phyloP scores from a whole-genome alignment of 2,888 invertebrate species.

The Lasioglossum zephyrum region DNA sequence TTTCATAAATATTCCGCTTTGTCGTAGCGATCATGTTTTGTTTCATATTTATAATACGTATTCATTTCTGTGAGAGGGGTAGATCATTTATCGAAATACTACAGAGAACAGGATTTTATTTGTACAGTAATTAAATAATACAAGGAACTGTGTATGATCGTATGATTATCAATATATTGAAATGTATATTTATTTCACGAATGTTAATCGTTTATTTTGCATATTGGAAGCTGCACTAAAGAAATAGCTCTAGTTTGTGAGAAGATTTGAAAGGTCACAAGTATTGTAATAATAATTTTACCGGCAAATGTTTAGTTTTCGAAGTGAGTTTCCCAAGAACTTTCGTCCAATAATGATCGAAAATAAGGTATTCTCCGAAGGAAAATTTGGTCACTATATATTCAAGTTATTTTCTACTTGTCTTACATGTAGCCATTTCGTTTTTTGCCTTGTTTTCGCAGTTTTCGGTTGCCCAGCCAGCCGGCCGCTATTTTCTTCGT shows the following conservation, averaged over 20 bases:
- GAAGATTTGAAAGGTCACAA: background rate
- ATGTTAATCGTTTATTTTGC: background rate
- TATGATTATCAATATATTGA: too few relatives aligned
- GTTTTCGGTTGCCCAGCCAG: constrained; percentile 36
- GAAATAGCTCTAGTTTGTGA: background rate
- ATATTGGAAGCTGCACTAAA: background rate
- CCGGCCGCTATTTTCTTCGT: constrained; percentile 19
- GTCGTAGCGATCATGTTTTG: background rate
- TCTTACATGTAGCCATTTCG: background rate
- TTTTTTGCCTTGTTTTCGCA: background rate
- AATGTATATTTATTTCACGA: background rate
- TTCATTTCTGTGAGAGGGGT: background rate
- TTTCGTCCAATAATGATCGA: too few relatives aligned
- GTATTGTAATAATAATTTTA: background rate
- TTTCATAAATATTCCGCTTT: background rate
- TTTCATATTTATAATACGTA: background rate
- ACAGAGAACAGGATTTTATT: background rate
- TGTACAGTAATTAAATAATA: background rate
- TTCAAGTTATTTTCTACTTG: background rate
- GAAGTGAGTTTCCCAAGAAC: background rate
- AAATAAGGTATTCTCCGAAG: background rate
- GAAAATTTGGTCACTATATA: background rate
- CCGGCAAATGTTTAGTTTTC: background rate
- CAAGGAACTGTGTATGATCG: background rate
- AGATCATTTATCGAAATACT: constrained; percentile 1